These are phyloP conservation scores for Arothron firmamentum DNA, from an alignment of 2,113 vertebrate species.

Conservation along the genomic window DNA sequence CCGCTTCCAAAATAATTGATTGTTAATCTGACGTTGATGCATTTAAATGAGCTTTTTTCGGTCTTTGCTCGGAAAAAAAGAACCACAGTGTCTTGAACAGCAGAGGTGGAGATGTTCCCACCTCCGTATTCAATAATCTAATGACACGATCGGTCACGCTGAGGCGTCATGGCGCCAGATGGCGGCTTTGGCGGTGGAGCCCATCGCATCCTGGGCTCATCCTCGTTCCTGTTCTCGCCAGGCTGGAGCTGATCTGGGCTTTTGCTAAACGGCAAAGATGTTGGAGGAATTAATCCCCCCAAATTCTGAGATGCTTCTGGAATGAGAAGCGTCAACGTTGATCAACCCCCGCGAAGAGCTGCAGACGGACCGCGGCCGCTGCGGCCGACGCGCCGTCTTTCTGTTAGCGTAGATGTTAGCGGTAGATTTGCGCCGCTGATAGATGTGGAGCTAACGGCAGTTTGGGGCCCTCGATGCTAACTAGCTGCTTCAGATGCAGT, in stretches of 20 bases:
- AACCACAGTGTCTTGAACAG: no score
- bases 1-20: no score
- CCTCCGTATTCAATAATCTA: constrained; percentile 76
- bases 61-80: no score
- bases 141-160: constrained; percentile 77
- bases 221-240: constrained; percentile 4
- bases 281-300: constrained; percentile 25
- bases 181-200: constrained; percentile 61
- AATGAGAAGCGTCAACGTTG: constrained; percentile 4
- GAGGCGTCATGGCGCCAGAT: constrained; percentile 71
- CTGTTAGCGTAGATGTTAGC: constrained; percentile 3
- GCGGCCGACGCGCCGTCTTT: no score
- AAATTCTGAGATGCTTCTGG: constrained; percentile 11
- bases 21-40: no score
- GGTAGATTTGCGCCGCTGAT: constrained; percentile 30
- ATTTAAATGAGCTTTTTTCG: no score
- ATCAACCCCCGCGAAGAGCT: not conserved
- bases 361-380: no score
- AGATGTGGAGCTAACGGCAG: not conserved
- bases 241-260: constrained; percentile 21
- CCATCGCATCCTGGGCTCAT: constrained; percentile 50
- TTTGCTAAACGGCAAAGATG: constrained; percentile 36
- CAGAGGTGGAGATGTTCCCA: constrained; percentile 52
- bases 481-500: constrained; percentile 19
- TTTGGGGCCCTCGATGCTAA: constrained; percentile 21